Conservation (phyloP, 1,140 invertebrate species). For the Megathymus violae region DNA sequence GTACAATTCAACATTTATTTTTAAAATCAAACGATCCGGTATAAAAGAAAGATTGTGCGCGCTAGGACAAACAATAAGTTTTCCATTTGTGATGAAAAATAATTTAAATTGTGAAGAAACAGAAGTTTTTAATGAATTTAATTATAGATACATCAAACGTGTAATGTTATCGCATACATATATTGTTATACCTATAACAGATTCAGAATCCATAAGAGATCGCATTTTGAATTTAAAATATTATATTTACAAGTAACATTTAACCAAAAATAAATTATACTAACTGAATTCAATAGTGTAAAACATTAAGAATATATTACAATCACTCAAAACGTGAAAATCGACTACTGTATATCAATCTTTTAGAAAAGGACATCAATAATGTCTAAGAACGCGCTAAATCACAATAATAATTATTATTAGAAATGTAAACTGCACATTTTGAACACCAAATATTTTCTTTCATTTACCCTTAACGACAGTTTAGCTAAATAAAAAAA, state of each 20-base stretch:
- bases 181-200: too few relatives aligned
- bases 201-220: not conserved
- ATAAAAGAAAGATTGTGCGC: too few relatives aligned
- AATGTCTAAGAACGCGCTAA: conserved; percentile 61
- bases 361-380: conserved; percentile 57
- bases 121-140: too few relatives aligned
- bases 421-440: conserved; percentile 67
- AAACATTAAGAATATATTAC: conserved; percentile 34
- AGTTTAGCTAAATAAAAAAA: conserved; percentile 80
- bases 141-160: too few relatives aligned
- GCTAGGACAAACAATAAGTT: too few relatives aligned
- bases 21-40: too few relatives aligned
- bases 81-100: too few relatives aligned
- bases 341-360: conserved; percentile 42
- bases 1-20: not conserved
- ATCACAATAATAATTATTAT: conserved; percentile 50
- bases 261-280: conserved; percentile 40
- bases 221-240: conserved; percentile 13
- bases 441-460: conserved; percentile 76
- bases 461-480: conserved; percentile 71
- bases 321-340: conserved; percentile 39
- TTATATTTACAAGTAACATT: conserved; percentile 36
- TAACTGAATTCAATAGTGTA: conserved; percentile 37
- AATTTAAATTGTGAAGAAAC: too few relatives aligned
- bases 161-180: not conserved